These are phyloP conservation scores for Eulemur rubriventer DNA, from an alignment of 2,797 vertebrate genomes.

Conservation along the genomic window DNA sequence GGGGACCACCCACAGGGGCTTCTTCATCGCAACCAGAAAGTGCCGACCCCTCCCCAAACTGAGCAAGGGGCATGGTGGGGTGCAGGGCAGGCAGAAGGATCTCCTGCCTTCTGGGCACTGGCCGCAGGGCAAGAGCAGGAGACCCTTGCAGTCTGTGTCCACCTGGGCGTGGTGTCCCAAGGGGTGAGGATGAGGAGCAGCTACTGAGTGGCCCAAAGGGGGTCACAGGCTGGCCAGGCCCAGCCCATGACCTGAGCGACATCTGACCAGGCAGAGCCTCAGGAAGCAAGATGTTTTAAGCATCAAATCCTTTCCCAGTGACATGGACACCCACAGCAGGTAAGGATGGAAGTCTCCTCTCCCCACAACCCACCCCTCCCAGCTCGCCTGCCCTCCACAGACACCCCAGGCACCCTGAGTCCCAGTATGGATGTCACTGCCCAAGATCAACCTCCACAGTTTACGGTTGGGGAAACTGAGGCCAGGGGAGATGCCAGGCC, in stretches of 20 bases:
- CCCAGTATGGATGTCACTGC: rapidly evolving
- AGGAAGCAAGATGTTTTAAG: neutral
- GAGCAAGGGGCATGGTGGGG: neutral
- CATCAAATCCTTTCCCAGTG: rapidly evolving
- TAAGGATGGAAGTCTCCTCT: neutral
- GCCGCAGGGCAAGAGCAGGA: rapidly evolving
- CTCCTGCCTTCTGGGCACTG: too few relatives aligned
- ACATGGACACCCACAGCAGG: neutral
- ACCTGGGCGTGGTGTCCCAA: rapidly evolving
- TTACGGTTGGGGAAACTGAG: neutral
- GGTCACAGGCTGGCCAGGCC: neutral
- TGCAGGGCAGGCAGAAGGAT: neutral
- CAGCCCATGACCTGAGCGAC: rapidly evolving
- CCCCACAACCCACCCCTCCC: too few relatives aligned
- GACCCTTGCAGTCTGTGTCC: neutral
- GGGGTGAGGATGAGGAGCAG: rapidly evolving
- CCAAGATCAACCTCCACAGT: neutral
- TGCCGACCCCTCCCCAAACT: neutral
- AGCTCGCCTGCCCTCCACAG: rapidly evolving
- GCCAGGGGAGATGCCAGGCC: too few relatives aligned
- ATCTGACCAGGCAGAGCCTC: rapidly evolving
- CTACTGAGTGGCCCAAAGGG: neutral
- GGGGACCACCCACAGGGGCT: neutral
- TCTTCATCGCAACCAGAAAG: neutral
- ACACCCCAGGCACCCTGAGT: rapidly evolving